A percentile compares a stretch with the other conserved stretches of the same genome.
Evolutionary conservation across 2,888 invertebrate genomes (phyloP).

Genomic region (Limnephilus lunatus): DNA sequence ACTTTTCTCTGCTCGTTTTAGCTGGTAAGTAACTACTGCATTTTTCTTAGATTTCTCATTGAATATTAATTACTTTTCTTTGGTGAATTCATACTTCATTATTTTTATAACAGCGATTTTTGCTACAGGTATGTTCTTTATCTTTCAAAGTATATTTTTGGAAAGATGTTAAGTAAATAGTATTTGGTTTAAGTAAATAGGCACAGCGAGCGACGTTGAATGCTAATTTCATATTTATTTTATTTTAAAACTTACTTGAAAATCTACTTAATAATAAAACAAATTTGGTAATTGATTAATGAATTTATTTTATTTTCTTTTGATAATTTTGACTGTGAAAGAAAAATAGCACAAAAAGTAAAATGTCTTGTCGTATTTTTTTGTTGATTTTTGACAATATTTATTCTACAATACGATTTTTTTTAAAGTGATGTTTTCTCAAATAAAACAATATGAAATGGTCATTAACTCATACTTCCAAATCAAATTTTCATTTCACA

Average conservation of each 20-base stretch:
- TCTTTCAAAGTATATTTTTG: neutral
- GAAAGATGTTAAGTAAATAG: too few species aligned
- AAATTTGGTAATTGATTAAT: too few species aligned
- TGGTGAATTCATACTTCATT: neutral
- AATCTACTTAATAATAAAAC: neutral
- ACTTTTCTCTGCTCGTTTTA: neutral
- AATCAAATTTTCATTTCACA: too few species aligned
- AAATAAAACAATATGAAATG: too few species aligned
- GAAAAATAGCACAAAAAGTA: too few species aligned
- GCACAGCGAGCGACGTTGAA: neutral
- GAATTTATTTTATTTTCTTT: too few species aligned
- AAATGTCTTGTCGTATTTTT: too few species aligned
- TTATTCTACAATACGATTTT: too few species aligned
- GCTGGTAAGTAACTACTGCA: slow-evolving; percentile 7
- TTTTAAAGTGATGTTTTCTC: too few species aligned
- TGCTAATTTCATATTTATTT: neutral
- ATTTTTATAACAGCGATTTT: neutral
- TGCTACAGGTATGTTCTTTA: neutral
- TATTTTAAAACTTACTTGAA: neutral
- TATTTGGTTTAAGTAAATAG: neutral
- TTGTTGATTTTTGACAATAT: too few species aligned
- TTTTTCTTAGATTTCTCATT: neutral
- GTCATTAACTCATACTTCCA: too few species aligned
- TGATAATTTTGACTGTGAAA: too few species aligned
- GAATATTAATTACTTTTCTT: neutral